These are phyloP conservation scores for Basileuterus tristriatus DNA, from an alignment of 2,797 vertebrate genomes.

Conservation along the genomic window DNA sequence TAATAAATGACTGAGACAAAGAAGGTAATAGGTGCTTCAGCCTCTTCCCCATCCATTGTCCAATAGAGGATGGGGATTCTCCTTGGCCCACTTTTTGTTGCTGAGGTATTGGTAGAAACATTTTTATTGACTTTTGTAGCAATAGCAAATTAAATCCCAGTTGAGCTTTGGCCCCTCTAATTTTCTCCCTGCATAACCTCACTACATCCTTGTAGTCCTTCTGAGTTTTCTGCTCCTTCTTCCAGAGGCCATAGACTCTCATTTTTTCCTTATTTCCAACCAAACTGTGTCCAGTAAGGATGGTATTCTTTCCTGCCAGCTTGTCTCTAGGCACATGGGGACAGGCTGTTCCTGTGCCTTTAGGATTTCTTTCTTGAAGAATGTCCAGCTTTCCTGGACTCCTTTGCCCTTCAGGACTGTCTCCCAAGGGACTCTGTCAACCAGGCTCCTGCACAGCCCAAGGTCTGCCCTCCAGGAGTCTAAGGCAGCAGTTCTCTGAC, in stretches of 20 bases:
- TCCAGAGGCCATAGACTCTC: neutral
- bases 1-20: neutral
- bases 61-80: neutral
- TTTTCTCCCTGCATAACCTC: neutral
- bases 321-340: neutral
- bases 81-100: neutral
- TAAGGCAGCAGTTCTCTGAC: neutral
- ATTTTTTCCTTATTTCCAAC: neutral
- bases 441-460: neutral
- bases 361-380: neutral
- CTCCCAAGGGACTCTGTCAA: neutral
- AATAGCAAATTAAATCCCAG: neutral
- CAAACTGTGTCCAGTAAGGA: neutral
- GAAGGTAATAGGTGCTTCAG: neutral
- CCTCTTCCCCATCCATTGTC: neutral
- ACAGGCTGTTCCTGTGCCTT: neutral
- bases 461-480: neutral
- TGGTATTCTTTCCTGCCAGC: neutral
- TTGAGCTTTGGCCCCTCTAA: neutral
- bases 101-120: neutral
- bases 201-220: neutral
- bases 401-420: neutral
- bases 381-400: neutral
- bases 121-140: neutral
- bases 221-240: neutral